Evolutionary conservation across 2,113 vertebrate species (phyloP), one percentile per base, ranked within the genome.

Genomic region (Entomyzon cyanotis): DNA sequence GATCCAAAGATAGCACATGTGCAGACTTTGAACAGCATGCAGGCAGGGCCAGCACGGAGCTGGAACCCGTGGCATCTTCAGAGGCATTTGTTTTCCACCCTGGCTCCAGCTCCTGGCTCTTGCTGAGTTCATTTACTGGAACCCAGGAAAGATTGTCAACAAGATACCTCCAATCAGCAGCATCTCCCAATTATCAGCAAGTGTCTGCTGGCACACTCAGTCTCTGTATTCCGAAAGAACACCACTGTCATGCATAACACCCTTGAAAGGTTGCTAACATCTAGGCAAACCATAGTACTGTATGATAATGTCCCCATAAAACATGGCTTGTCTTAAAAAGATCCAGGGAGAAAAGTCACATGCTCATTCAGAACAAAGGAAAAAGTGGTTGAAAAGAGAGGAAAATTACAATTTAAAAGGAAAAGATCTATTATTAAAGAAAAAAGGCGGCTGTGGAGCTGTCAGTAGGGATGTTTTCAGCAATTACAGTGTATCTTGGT

Each of bases 1-100:
- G 84, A 89, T 87, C 83, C 91, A 90, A 93, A 94, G 76, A 97
- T 16, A 94, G 91, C 80, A 89, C 94, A 95, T 68, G 35, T 63
- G 62, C 84, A 90, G 60, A 93, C 87, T 95, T 31, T 70, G 30
- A 94, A 75, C 11, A 59, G 75, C 86, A 93, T 2, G 41, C 78
- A 85, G 68, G 71, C 94, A 86, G 59, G 83, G 79, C 76, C 59
- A 80, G 76, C 27, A 28, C 0, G 0, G 60, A 71, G 55, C 78
- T 88, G 90, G 85, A 96, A 93, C 47, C 84, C 5, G 0, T 30
- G 80, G 94, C 86, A 93, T 78, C 93, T 80, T 91, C 60, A 60
- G 68, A 47, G 73, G 73, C 64, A 82, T 89, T 92, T 90, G 47
- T 84, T 92, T 92, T 92, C 35, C 39, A 84, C 46, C 22, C 86